These are phyloP conservation scores for Stomatorhinus walkeri DNA, from an alignment of 2,797 vertebrate species.

Conservation along the genomic window DNA sequence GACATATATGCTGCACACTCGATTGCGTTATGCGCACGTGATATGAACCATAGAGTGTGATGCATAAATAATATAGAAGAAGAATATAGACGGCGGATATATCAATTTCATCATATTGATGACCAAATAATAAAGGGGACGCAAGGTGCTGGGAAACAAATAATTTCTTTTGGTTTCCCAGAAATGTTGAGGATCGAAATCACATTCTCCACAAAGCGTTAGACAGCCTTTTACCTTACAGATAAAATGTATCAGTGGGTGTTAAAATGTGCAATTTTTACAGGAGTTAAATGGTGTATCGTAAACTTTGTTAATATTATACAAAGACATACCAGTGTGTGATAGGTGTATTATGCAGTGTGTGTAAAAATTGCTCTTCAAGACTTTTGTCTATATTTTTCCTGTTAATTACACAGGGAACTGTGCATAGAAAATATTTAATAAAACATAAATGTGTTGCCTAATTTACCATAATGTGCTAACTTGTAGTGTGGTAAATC, in stretches of 20 bases:
- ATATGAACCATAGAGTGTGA: not conserved
- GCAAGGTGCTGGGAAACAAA: not conserved
- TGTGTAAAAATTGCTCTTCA: not conserved
- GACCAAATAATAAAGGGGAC: not conserved
- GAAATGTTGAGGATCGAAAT: not conserved
- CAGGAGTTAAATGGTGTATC: not conserved
- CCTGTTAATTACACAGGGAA: not conserved
- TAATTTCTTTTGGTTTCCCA: not conserved
- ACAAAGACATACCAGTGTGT: not conserved
- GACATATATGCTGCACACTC: not conserved
- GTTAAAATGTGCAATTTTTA: not conserved
- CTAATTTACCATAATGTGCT: not conserved
- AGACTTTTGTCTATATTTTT: not conserved
- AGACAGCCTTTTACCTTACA: not conserved
- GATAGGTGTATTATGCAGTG: not conserved
- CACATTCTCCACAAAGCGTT: not conserved
- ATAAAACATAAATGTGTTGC: not conserved
- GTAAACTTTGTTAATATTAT: not conserved
- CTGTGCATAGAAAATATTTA: not conserved
- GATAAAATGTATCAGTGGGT: not conserved
- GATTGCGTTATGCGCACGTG: not conserved
- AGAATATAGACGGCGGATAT: not conserved
- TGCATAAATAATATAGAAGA: not conserved
- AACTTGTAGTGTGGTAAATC: not conserved
- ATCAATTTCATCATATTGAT: not conserved